Evolutionary conservation across 2,888 invertebrate species (phyloP), one percentile per base, ranked within the genome.

Genomic region (Melanostoma mellinum): DNA sequence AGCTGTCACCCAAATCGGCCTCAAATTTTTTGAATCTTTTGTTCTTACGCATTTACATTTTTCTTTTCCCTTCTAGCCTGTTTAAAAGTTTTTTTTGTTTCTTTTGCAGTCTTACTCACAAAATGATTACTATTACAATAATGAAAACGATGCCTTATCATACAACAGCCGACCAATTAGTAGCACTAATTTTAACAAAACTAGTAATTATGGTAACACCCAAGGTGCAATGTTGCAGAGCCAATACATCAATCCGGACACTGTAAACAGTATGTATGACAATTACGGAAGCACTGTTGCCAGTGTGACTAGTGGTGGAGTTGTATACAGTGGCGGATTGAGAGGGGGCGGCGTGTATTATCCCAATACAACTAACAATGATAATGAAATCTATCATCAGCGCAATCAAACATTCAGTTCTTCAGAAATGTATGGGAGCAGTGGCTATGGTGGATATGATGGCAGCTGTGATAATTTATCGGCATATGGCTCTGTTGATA

Each of bases 151-250:
- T 91, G 94, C 94, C 87, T 93, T 97, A 88, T 96, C 94, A 90
- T 96, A 96, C 92, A 96, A 96, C 91, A 96, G 96, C 91, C 93
- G 96, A 89, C 96, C 96, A 86, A 93, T 93, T 89, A 93, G 87
- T 80, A 89, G 85, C 86, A 87, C 87, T 82, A 87, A 87, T 77
- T 88, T 87, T 86, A 87, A 82, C 63, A 86, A 84, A 74, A 86
- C 80, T 86, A 86, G 68, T 71, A 86, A 71, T 75, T 86, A 86
- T 76, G 86, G 85, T 40, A 73, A 75, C 48, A 76, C 6, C 61
- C 79, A 60, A 48, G 86, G 87, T 85, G 88, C 72, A 36, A 65
- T 65, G 63, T 73, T 76, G 63, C 75, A 74, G 44, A 78, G 78
- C 20, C 53, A 68, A 30, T 63, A 42, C 53, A 63, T 84, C 60